Percentiles rank a stretch among this genome's conserved stretches.
Evolutionary conservation across 2,113 vertebrate species (phyloP).

Genomic region (Protobothrops flavoviridis): DNA sequence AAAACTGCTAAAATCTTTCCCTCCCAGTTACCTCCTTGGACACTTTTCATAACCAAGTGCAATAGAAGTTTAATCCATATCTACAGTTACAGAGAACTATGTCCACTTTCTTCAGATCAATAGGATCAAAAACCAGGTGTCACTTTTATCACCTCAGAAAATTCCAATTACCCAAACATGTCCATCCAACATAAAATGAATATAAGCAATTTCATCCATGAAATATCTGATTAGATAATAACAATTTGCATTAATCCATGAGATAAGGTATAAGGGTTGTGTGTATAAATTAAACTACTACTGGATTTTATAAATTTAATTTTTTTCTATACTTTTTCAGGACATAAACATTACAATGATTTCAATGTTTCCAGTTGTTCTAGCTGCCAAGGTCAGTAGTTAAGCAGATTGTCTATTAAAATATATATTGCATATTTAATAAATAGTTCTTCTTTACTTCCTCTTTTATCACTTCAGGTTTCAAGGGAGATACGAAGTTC

Average conservation of each 20-base stretch:
- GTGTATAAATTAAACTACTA: not conserved
- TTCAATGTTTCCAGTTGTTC: constrained; percentile 23
- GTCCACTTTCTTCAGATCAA: not conserved
- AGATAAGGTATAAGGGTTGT: not conserved
- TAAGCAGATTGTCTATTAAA: not conserved
- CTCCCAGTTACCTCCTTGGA: not conserved
- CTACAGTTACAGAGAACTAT: not conserved
- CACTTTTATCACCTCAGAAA: not conserved
- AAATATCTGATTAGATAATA: not conserved
- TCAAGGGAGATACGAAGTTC: not conserved
- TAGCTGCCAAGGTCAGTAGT: constrained; percentile 5
- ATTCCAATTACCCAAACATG: not conserved
- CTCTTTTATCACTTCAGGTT: not conserved
- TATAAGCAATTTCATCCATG: not conserved
- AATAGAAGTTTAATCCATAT: not conserved
- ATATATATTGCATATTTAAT: not conserved
- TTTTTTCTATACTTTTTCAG: constrained; percentile 3
- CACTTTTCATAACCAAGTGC: not conserved
- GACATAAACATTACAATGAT: not conserved
- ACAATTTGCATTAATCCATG: not conserved
- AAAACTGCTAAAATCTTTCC: not conserved
- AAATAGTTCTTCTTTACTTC: not conserved
- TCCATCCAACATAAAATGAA: not conserved
- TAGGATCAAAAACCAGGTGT: not conserved
- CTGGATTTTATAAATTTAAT: constrained; percentile 25